A percentile compares a stretch with the other conserved stretches of the same genome.
Conservation (phyloP, 2,113 vertebrate species). For the Microtus pennsylvanicus region DNA sequence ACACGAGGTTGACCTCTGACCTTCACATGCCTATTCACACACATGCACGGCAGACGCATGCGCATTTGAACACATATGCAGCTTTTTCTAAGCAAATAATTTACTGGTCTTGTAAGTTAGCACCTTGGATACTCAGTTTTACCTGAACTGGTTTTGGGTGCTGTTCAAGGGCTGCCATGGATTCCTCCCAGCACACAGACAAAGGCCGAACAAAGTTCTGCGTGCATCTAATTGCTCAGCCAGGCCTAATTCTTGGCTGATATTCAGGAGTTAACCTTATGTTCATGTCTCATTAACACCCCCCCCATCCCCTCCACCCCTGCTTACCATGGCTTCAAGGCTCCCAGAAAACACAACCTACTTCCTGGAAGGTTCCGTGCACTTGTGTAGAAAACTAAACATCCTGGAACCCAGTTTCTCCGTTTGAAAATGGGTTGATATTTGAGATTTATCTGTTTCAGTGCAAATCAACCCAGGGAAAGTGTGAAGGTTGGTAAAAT, state of each 20-base stretch:
- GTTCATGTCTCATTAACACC: not conserved
- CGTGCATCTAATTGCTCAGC: not conserved
- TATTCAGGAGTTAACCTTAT: not conserved
- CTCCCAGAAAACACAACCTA: constrained; percentile 8
- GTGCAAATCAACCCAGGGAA: not conserved
- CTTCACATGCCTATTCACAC: not conserved
- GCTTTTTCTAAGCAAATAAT: not conserved
- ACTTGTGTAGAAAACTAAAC: not conserved
- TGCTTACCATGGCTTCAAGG: not conserved
- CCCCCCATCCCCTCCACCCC: not conserved
- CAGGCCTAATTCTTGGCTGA: not conserved
- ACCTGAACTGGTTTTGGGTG: not conserved
- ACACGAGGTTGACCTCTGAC: too few species aligned
- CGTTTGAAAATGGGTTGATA: not conserved
- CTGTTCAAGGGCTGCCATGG: not conserved
- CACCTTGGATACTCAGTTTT: not conserved
- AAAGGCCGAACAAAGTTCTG: not conserved
- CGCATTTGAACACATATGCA: not conserved
- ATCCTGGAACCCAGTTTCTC: not conserved
- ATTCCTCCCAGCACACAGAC: not conserved
- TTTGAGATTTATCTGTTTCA: not conserved
- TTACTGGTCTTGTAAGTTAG: not conserved
- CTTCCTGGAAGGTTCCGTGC: constrained; percentile 6
- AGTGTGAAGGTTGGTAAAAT: not conserved
- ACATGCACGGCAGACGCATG: too few species aligned